Evolutionary conservation across 2,113 vertebrate species (phyloP).

Genomic region (Malurus melanocephalus): DNA sequence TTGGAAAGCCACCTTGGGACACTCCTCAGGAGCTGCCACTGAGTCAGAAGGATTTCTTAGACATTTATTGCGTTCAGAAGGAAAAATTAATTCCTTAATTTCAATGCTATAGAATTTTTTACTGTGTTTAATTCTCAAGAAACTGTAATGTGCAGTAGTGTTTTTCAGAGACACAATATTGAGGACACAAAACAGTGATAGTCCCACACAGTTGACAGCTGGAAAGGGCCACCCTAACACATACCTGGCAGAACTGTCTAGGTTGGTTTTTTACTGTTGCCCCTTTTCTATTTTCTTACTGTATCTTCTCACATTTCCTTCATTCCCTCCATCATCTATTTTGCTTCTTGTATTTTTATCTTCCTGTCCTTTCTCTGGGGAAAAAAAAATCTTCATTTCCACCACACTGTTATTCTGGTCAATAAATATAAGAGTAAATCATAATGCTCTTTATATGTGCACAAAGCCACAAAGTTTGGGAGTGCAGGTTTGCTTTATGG

Average conservation of each 20-base stretch:
- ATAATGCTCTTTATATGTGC: neutral
- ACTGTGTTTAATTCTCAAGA: neutral
- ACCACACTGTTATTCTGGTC: neutral
- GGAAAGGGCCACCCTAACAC: neutral
- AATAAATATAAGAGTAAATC: neutral
- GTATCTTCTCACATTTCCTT: neutral
- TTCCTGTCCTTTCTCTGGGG: neutral
- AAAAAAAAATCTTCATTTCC: neutral
- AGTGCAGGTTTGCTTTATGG: neutral
- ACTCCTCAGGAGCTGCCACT: neutral
- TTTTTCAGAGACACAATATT: neutral
- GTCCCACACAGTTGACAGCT: neutral
- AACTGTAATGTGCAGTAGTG: neutral
- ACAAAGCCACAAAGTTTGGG: neutral
- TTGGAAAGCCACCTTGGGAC: neutral
- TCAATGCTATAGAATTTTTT: neutral
- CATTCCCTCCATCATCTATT: neutral
- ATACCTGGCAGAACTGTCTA: neutral
- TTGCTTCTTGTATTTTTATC: neutral
- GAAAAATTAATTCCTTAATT: neutral
- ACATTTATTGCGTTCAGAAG: neutral
- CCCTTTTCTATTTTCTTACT: neutral
- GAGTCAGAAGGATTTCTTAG: neutral
- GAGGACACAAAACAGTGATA: neutral
- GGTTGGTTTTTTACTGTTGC: neutral